Evolutionary conservation across 2,888 invertebrate genomes (phyloP).

Genomic region (Drosophila helvetica): DNA sequence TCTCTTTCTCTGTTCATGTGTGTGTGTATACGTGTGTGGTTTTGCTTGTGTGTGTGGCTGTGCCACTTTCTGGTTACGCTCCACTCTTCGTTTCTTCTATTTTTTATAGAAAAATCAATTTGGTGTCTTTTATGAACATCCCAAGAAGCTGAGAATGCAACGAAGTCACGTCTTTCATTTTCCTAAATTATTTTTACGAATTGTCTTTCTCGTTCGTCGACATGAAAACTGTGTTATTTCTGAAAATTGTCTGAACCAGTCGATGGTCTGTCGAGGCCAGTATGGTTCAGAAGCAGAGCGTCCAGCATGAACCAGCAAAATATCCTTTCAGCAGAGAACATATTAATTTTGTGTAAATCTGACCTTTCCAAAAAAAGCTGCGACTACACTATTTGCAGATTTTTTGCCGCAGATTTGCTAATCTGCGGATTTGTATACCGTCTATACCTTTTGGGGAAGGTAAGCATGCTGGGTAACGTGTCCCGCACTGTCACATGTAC

Average conservation of each 20-base stretch:
- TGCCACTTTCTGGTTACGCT: constrained; percentile 52
- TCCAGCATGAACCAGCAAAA: background rate
- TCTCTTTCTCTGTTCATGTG: constrained; percentile 12
- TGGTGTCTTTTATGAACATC: constrained; percentile 54
- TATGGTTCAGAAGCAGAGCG: no score
- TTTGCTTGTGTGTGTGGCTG: constrained; percentile 41
- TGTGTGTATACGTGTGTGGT: constrained; percentile 11
- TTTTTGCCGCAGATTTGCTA: no score
- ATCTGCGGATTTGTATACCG: no score
- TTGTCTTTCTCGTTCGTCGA: constrained; percentile 12
- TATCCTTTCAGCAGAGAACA: background rate
- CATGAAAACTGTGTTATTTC: background rate
- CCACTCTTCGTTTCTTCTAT: constrained; percentile 48
- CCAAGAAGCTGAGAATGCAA: constrained; percentile 40
- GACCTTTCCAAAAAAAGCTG: background rate
- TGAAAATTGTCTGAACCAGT: background rate
- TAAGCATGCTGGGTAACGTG: no score
- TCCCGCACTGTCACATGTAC: background rate
- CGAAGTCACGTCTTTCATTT: constrained; percentile 59
- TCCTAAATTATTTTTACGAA: constrained; percentile 45
- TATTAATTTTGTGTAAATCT: background rate
- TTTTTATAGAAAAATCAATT: constrained; percentile 66
- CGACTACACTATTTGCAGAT: background rate
- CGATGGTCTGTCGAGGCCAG: background rate
- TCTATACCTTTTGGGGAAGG: no score